Percentiles rank a stretch among this genome's conserved stretches.
phyloP scores from a whole-genome alignment of 2,888 invertebrate genomes.

The Buathra laborator region DNA sequence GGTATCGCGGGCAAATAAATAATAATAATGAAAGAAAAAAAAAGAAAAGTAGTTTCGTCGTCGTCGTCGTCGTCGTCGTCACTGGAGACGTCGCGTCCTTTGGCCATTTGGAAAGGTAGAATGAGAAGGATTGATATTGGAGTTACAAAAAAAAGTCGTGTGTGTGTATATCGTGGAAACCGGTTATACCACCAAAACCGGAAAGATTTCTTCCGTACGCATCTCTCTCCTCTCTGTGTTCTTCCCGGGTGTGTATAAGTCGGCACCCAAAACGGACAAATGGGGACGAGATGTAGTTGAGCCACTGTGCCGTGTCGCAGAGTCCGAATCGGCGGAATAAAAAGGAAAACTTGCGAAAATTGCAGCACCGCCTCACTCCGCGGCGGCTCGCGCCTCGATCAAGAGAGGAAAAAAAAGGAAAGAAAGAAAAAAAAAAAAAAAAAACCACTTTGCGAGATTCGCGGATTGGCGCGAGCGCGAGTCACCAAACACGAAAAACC shows the following conservation, averaged over 20 bases:
- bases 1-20: constrained; percentile 25
- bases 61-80: not conserved
- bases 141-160: constrained; percentile 51
- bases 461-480: constrained; percentile 21
- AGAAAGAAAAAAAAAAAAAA: constrained; percentile 9
- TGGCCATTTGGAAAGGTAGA: constrained; percentile 38
- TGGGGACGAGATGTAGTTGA: constrained; percentile 79
- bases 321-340: constrained; percentile 68
- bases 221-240: constrained; percentile 39
- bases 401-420: constrained; percentile 15
- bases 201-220: constrained; percentile 82
- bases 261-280: constrained; percentile 82
- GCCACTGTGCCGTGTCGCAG: constrained; percentile 69
- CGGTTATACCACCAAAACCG: constrained; percentile 82
- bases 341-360: constrained; percentile 78
- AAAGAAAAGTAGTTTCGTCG: not conserved
- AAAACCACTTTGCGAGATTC: constrained; percentile 32
- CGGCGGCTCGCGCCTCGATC: constrained; percentile 52
- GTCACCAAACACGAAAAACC: constrained; percentile 9
- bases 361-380: constrained; percentile 37
- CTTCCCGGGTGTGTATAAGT: constrained; percentile 46
- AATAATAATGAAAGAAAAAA: not conserved
- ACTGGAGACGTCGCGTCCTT: constrained; percentile 39
- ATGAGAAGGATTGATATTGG: constrained; percentile 43
- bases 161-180: constrained; percentile 71